Base-by-base conservation (phyloP, 1,140 invertebrate species). In the Penaeus indicus region DNA sequence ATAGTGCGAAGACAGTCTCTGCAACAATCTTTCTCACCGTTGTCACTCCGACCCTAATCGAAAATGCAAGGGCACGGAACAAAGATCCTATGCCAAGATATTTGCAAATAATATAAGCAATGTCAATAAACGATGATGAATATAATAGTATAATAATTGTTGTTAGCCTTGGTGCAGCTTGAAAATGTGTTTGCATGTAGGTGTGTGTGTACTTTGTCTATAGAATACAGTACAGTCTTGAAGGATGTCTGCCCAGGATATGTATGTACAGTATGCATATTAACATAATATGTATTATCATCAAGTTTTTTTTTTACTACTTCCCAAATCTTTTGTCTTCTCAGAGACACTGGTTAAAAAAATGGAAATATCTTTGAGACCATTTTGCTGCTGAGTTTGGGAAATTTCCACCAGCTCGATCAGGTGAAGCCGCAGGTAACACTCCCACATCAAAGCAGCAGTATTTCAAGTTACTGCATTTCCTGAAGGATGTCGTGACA, bases 281-380 rank as follows among this genome's bases (percentile, higher is more conserved):
- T 84, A 13, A 25, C 11, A 84, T 84, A 38, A 84, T 69, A 16
- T 3, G 18, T 84, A 54, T 84, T 38, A n/a, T 67, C 72, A 72
- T 27, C 32, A 22, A 22, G 21, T 4, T 0, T n/a, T 54, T 19
- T 54, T 25, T 67, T 84, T 69, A 32, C 22, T 21, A 72, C 25
- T 27, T 78, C 69, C 62, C 47, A 75, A 86, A n/a, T 85, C 63
- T 84, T 62, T 75, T 42, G n/a, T 85, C 67, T 85, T 89, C 77
- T 77, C 82, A 78, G 82, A 77, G 42, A 89, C 32, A 32, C 82
- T 60, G 69, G 25, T 77, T 25, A 86, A 47, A 61, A 89, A 85
- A 79, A 89, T 85, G 82, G 88, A 84, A 89, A 77, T 85, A 89
- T 85, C 81, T 89, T 38, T 11, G 82, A 78, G 82, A 89, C 81